Conservation (phyloP, 2,888 invertebrate genomes). For the Unio delphinus region DNA sequence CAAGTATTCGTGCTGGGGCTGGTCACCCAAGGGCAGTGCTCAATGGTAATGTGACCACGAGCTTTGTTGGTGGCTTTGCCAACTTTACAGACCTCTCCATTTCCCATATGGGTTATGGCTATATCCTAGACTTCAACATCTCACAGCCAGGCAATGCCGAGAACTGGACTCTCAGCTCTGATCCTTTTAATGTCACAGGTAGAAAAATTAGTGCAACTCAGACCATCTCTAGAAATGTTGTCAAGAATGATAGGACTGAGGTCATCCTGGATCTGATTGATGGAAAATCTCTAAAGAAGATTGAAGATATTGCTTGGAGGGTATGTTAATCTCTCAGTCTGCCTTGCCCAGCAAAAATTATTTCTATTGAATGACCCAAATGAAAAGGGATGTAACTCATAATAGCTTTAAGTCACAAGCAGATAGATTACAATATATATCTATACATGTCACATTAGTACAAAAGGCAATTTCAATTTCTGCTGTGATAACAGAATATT, state of each 20-base stretch:
- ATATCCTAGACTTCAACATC: conserved; percentile 43
- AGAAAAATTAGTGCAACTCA: conserved; percentile 10
- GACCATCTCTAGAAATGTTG: conserved; percentile 7
- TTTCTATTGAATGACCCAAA: too few species aligned
- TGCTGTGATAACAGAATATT: too few species aligned
- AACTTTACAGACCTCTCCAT: conserved; percentile 55
- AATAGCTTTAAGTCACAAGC: too few species aligned
- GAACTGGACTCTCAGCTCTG: conserved; percentile 24
- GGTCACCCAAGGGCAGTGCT: conserved; percentile 37
- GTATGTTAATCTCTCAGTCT: conserved; percentile 9
- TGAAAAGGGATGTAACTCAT: too few species aligned
- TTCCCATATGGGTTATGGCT: conserved; percentile 44
- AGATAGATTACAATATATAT: too few species aligned
- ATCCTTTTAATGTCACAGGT: conserved; percentile 17
- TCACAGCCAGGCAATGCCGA: conserved; percentile 30
- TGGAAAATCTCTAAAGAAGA: conserved; percentile 12
- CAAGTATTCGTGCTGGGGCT: conserved; percentile 28
- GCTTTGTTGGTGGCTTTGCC: conserved; percentile 51
- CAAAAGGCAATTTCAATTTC: too few species aligned
- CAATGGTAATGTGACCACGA: conserved; percentile 32
- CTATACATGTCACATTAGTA: too few species aligned
- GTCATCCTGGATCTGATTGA: conserved; percentile 20
- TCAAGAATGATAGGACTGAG: conserved; percentile 14
- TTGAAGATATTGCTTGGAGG: conserved; percentile 29
- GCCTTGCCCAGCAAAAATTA: too few species aligned